Percentiles rank a stretch among this genome's conserved stretches.
Evolutionary conservation across 2,888 invertebrate species (phyloP).

Genomic region (Lasioglossum vierecki): DNA sequence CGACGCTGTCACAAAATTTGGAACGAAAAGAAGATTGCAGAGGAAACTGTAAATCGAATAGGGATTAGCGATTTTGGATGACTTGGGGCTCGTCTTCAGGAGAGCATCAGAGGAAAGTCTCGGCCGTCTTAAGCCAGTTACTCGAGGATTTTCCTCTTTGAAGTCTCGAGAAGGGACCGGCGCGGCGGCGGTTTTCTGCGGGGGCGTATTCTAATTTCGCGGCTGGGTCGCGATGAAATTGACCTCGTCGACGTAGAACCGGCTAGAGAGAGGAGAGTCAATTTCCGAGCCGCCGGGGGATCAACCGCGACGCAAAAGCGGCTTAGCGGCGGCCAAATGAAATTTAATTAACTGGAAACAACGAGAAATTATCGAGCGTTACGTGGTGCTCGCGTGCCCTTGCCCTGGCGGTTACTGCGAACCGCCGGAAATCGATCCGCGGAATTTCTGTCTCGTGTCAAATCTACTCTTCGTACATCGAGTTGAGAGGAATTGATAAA

Average conservation of each 20-base stretch:
- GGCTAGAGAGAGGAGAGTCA: constrained; percentile 34
- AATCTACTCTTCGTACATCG: background rate
- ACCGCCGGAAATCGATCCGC: background rate
- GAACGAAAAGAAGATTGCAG: background rate
- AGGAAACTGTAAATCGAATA: background rate
- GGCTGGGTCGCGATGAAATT: constrained; percentile 60
- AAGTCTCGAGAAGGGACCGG: constrained; percentile 56
- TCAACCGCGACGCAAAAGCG: constrained; percentile 69
- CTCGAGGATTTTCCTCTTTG: constrained; percentile 71
- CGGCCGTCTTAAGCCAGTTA: constrained; percentile 68
- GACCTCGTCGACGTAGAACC: constrained; percentile 39
- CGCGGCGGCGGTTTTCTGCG: constrained; percentile 58
- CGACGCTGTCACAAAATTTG: background rate
- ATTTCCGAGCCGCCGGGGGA: constrained; percentile 60
- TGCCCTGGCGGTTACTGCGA: background rate
- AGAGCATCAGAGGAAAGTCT: constrained; percentile 30
- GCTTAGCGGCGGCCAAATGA: constrained; percentile 73
- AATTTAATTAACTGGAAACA: constrained; percentile 81
- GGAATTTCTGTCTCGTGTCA: background rate
- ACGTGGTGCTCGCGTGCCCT: constrained; percentile 56
- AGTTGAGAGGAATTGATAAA: background rate
- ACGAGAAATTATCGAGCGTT: constrained; percentile 77
- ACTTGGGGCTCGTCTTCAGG: background rate
- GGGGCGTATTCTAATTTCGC: constrained; percentile 70
- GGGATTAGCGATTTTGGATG: background rate